phyloP scores from a whole-genome alignment of 2,113 vertebrate species.

The Pseudorasbora parva region DNA sequence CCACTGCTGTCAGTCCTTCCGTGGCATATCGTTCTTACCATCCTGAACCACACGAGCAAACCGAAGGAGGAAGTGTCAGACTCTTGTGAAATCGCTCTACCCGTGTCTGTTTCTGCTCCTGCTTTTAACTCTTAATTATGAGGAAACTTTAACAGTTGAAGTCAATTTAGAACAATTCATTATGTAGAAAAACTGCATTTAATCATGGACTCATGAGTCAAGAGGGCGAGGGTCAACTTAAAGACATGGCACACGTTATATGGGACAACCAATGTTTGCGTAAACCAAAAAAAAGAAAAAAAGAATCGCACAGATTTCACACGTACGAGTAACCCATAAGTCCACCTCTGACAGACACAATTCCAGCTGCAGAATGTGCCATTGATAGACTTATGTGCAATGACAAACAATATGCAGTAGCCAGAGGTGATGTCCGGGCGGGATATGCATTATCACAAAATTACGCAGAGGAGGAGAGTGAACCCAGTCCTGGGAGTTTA shows the following conservation, averaged over 20 bases:
- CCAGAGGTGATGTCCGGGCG: too few relatives aligned
- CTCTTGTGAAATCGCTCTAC: conserved; percentile 32
- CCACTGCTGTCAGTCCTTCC: conserved; percentile 12
- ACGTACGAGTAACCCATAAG: too few relatives aligned
- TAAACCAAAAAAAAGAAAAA: too few relatives aligned
- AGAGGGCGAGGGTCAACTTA: not conserved
- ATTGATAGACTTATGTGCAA: too few relatives aligned
- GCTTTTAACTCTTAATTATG: not conserved
- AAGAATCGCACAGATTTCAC: too few relatives aligned
- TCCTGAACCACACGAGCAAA: conserved; percentile 41
- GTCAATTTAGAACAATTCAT: not conserved
- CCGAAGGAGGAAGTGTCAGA: conserved; percentile 52
- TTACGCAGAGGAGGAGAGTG: too few relatives aligned
- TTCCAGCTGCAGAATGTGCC: too few relatives aligned
- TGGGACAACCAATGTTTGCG: not conserved
- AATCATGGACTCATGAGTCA: not conserved
- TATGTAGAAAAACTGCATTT: not conserved
- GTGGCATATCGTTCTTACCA: conserved; percentile 44
- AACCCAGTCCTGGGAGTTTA: too few relatives aligned
- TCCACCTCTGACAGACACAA: too few relatives aligned
- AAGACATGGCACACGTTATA: not conserved
- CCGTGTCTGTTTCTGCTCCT: not conserved
- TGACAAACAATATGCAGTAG: too few relatives aligned
- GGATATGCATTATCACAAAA: too few relatives aligned
- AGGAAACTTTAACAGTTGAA: not conserved